Evolutionary conservation across 2,797 vertebrate species (phyloP).

Genomic region (Aplochiton taeniatus): DNA sequence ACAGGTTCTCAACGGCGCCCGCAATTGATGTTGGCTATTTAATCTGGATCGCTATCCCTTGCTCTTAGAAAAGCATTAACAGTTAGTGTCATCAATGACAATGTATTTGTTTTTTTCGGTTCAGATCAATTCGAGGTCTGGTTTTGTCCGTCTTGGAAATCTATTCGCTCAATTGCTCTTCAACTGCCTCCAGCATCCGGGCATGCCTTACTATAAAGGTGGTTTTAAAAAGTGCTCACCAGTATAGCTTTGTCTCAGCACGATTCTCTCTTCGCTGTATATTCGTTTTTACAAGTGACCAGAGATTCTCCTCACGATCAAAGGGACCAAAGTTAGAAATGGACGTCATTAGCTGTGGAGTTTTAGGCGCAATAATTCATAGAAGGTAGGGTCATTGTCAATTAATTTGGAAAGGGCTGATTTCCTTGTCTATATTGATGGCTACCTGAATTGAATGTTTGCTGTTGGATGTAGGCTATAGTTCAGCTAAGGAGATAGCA

Average conservation of each 20-base stretch:
- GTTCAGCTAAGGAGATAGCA: too few species aligned
- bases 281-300: background rate
- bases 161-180: constrained; percentile 34
- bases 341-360: too few species aligned
- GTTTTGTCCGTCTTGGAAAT: constrained; percentile 57
- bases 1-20: constrained; percentile 37
- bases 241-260: background rate
- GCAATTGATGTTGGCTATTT: constrained; percentile 43
- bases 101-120: constrained; percentile 51
- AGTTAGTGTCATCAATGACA: constrained; percentile 50
- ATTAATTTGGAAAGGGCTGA: too few species aligned
- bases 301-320: background rate
- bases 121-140: constrained; percentile 53
- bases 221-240: background rate
- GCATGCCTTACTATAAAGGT: constrained; percentile 45
- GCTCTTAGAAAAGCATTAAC: constrained; percentile 48
- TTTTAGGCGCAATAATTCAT: too few species aligned
- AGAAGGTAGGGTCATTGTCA: too few species aligned
- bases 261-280: background rate
- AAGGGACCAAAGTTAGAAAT: too few species aligned
- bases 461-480: too few species aligned
- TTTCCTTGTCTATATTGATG: too few species aligned
- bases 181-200: constrained; percentile 32
- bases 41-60: constrained; percentile 42
- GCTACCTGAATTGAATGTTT: too few species aligned